Conservation (phyloP, 2,113 vertebrate species). For the Odontesthes bonariensis region DNA sequence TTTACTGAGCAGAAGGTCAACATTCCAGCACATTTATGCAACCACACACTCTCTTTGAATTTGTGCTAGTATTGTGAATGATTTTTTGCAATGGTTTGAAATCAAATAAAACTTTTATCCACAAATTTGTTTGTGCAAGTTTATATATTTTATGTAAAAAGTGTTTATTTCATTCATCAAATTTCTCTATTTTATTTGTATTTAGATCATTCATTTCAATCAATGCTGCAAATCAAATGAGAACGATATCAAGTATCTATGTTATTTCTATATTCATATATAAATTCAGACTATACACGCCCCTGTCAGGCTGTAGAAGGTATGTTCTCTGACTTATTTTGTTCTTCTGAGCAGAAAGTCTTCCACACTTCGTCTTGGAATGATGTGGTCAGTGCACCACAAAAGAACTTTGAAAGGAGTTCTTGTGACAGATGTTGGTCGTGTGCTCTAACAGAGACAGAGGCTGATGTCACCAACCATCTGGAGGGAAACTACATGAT, state of each 20-base stretch:
- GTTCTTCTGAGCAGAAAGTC: slow-evolving; percentile 49
- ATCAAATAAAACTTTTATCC: too few species aligned
- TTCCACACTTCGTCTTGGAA: slow-evolving; percentile 61
- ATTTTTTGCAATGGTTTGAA: too few species aligned
- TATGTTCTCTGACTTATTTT: background rate
- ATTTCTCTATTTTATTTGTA: too few species aligned
- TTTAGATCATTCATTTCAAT: too few species aligned
- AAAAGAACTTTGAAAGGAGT: slow-evolving; percentile 59
- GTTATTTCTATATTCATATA: too few species aligned
- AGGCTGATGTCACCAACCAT: slow-evolving; percentile 53
- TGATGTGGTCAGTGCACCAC: slow-evolving; percentile 46
- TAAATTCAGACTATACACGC: too few species aligned
- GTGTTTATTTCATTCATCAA: too few species aligned
- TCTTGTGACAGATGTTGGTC: slow-evolving; percentile 38
- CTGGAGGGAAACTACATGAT: slow-evolving; percentile 59
- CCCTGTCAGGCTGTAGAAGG: slow-evolving; percentile 37
- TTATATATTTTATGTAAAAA: too few species aligned
- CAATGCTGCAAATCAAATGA: too few species aligned
- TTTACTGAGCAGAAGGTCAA: background rate
- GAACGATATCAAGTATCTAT: too few species aligned
- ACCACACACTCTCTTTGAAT: background rate
- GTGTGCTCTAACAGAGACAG: slow-evolving; percentile 11
- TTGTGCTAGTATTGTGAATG: too few species aligned
- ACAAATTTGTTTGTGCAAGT: too few species aligned
- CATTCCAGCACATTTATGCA: background rate